phyloP scores from a whole-genome alignment of 92 coral and sea anemone genomes.

The Zoanthus sociatus region DNA sequence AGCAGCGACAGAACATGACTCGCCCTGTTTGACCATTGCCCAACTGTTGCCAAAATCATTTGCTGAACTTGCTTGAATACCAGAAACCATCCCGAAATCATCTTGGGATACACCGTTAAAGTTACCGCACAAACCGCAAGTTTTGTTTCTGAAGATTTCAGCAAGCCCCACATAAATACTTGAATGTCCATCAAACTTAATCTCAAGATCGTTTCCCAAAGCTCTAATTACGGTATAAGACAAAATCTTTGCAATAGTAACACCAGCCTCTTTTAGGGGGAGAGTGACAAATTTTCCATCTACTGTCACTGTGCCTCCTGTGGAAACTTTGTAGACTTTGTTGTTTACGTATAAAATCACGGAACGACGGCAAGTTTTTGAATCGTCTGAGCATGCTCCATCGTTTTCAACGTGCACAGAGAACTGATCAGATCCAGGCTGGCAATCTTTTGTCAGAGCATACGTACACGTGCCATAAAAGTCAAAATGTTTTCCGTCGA shows the following conservation, averaged over 20 bases:
- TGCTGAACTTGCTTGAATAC: constrained; percentile 54
- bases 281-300: constrained; percentile 54
- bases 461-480: constrained; percentile 72
- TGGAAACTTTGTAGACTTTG: constrained; percentile 56
- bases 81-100: constrained; percentile 64
- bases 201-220: constrained; percentile 72
- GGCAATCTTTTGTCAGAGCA: constrained; percentile 69
- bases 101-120: constrained; percentile 75
- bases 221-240: constrained; percentile 68
- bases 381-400: constrained; percentile 43
- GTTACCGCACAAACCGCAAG: constrained; percentile 86
- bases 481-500: constrained; percentile 72
- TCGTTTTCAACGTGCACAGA: constrained; percentile 68
- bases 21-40: constrained; percentile 65
- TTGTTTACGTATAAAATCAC: constrained; percentile 60
- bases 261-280: constrained; percentile 73
- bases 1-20: constrained; percentile 59
- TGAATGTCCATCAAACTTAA: constrained; percentile 73
- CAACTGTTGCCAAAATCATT: constrained; percentile 78
- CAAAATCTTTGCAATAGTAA: constrained; percentile 58
- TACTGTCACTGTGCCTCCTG: constrained; percentile 52
- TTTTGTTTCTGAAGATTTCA: constrained; percentile 57
- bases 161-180: constrained; percentile 69
- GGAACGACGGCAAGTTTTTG: constrained; percentile 56
- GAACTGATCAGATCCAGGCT: constrained; percentile 72